Percentiles rank a stretch among this genome's conserved stretches.
phyloP scores from a whole-genome alignment of 2,888 invertebrate species.

The Gisinianus flammeolus region DNA sequence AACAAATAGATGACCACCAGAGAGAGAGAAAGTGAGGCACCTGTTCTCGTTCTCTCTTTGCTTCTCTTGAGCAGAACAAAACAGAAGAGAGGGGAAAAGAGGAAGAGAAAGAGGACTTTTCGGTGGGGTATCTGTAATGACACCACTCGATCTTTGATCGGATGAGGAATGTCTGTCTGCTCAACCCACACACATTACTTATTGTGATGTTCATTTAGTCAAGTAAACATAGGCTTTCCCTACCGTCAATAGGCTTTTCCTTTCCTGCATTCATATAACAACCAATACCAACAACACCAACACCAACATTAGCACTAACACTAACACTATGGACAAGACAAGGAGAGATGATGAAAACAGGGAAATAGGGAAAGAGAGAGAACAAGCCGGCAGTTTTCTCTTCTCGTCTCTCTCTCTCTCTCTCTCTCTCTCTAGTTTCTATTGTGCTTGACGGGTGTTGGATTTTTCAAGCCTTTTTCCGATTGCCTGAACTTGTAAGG shows the following conservation, averaged over 20 bases:
- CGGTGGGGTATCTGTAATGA: constrained; percentile 35
- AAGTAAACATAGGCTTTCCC: constrained; percentile 32
- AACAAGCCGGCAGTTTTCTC: too few species aligned
- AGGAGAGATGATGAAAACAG: constrained; percentile 3
- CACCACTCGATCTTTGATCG: constrained; percentile 46
- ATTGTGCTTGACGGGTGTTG: constrained; percentile 36
- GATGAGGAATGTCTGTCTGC: constrained; percentile 40
- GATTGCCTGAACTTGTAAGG: constrained; percentile 50
- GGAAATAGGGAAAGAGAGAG: constrained; percentile 24
- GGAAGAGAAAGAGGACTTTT: constrained; percentile 7
- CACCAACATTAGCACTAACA: too few species aligned
- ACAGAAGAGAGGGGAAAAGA: background rate
- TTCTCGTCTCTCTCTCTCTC: too few species aligned
- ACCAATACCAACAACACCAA: too few species aligned
- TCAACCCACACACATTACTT: constrained; percentile 38
- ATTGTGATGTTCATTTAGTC: constrained; percentile 44
- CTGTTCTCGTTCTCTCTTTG: constrained; percentile 33
- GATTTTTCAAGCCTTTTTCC: constrained; percentile 60
- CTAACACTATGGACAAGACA: too few species aligned
- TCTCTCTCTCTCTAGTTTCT: too few species aligned
- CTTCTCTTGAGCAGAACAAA: constrained; percentile 1
- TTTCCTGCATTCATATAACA: too few species aligned
- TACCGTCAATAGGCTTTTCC: constrained; percentile 29
- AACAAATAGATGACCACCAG: constrained; percentile 28
- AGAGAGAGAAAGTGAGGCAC: constrained; percentile 36